Conservation (phyloP, 2,113 vertebrate genomes). For the Empidonax traillii region DNA sequence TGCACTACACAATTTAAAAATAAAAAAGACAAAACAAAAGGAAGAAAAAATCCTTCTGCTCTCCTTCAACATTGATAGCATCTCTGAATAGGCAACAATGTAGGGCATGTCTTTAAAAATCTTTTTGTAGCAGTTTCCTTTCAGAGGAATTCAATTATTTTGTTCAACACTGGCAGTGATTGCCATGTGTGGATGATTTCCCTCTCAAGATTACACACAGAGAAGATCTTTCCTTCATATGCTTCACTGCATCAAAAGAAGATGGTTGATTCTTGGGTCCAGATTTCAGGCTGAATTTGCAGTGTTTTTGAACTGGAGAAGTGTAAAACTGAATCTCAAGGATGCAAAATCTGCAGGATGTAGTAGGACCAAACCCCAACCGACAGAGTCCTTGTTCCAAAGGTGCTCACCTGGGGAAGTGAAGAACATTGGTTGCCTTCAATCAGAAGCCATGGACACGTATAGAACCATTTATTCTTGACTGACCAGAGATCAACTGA, state of each 20-base stretch:
- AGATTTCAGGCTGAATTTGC: neutral
- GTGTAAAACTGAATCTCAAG: neutral
- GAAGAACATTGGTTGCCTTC: neutral
- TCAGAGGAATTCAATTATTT: neutral
- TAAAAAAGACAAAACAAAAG: neutral
- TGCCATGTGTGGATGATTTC: neutral
- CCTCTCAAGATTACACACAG: neutral
- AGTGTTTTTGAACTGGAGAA: neutral
- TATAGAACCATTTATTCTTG: neutral
- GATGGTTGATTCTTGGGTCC: neutral
- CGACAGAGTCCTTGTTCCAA: neutral
- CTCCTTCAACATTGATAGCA: rapidly evolving
- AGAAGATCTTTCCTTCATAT: neutral
- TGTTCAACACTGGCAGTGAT: neutral
- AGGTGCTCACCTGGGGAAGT: neutral
- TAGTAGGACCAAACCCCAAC: neutral
- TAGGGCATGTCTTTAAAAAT: neutral
- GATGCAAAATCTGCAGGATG: neutral
- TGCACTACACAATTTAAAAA: neutral
- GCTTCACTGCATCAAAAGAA: neutral
- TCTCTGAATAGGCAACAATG: neutral
- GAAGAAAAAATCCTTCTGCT: neutral
- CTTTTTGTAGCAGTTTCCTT: neutral
- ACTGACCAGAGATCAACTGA: neutral
- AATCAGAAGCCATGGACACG: rapidly evolving